Percentiles rank a stretch among this genome's conserved stretches.
Evolutionary conservation across 2,797 vertebrate species (phyloP).

Genomic region (Delichon dasypus): DNA sequence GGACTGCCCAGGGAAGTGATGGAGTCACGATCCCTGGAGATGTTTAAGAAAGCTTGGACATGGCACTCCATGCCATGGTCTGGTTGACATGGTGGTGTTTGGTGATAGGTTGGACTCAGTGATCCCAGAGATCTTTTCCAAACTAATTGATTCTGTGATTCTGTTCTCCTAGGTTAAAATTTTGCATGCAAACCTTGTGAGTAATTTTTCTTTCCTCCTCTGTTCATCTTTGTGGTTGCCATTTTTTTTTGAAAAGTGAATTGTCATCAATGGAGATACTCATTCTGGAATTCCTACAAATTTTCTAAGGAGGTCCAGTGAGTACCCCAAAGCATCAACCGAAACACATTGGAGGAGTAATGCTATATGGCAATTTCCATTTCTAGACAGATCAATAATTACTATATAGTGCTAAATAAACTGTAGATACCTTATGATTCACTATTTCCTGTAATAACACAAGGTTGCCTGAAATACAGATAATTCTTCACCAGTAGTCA

Average conservation of each 20-base stretch:
- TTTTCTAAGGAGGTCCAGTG: not conserved
- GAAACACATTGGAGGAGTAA: not conserved
- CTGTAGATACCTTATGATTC: not conserved
- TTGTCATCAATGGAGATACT: not conserved
- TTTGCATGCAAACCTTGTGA: not conserved
- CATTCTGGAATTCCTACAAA: not conserved
- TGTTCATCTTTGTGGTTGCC: not conserved
- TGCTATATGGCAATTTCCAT: not conserved
- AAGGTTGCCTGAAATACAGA: not conserved
- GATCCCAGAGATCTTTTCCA: not conserved
- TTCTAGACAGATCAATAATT: not conserved
- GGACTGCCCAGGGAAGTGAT: not conserved
- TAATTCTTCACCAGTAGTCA: not conserved
- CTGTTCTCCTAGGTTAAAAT: not conserved
- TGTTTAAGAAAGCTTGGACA: rapidly evolving
- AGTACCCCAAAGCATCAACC: not conserved
- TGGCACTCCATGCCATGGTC: not conserved
- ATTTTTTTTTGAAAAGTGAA: not conserved
- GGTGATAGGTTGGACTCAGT: not conserved
- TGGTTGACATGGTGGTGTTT: not conserved
- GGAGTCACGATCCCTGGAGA: not conserved
- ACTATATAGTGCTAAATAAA: not conserved
- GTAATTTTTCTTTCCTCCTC: not conserved
- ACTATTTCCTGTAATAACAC: not conserved
- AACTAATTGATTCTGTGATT: not conserved